Conservation (phyloP, 2,888 invertebrate species). For the Ariolimax columbianus region DNA sequence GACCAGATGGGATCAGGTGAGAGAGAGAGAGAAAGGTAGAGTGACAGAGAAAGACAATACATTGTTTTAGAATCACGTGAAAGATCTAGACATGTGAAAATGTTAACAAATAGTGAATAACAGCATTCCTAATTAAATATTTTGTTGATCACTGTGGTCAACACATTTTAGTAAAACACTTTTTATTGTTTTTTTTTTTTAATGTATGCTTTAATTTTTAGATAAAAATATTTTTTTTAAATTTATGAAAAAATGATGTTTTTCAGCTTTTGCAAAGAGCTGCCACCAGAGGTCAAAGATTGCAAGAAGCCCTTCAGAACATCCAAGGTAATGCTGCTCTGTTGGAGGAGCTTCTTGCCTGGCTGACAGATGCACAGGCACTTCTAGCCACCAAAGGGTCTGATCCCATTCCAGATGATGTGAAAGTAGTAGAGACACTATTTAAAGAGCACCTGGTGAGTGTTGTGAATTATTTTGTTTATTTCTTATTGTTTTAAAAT, state of each 20-base stretch:
- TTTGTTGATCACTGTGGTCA: not conserved
- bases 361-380: conserved; percentile 77
- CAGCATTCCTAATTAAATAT: not conserved
- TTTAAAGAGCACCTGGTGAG: conserved; percentile 76
- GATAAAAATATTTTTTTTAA: not conserved
- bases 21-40: not conserved
- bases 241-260: not conserved
- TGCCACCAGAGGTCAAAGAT: conserved; percentile 61
- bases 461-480: not conserved
- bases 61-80: too few relatives aligned
- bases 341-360: conserved; percentile 76
- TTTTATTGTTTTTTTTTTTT: not conserved
- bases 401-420: conserved; percentile 77
- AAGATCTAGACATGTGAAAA: too few relatives aligned
- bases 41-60: too few relatives aligned
- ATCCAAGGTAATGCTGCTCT: conserved; percentile 77
- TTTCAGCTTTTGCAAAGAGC: conserved; percentile 53
- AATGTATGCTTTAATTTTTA: not conserved
- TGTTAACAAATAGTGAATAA: too few relatives aligned
- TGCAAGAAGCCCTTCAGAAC: conserved; percentile 74
- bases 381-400: conserved; percentile 76
- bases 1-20: conserved; percentile 78
- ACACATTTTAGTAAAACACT: too few relatives aligned
- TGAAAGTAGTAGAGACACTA: conserved; percentile 76
- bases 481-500: not conserved